These are phyloP conservation scores for Harpegnathos saltator DNA, from an alignment of 1,140 invertebrate species.

Conservation along the genomic window DNA sequence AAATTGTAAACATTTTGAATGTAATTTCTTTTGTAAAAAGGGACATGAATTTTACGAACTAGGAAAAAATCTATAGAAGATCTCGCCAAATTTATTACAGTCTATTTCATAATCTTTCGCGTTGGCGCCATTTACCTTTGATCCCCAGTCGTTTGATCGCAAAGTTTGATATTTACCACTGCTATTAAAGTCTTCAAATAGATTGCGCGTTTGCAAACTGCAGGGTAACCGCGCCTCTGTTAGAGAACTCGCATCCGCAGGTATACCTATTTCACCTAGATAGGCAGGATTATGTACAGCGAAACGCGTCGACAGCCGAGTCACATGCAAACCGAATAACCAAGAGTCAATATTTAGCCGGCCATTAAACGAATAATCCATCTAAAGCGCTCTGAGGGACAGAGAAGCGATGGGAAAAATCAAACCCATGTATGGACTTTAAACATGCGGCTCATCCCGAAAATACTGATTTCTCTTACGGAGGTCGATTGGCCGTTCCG, in stretches of 20 bases:
- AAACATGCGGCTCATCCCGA: slow-evolving; percentile 63
- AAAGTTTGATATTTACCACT: slow-evolving; percentile 29
- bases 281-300: slow-evolving; percentile 60
- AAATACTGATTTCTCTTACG: slow-evolving; percentile 69
- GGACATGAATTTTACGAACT: not conserved
- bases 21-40: not conserved
- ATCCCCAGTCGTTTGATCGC: slow-evolving; percentile 1
- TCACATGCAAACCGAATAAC: slow-evolving; percentile 72
- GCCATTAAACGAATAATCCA: slow-evolving; percentile 76
- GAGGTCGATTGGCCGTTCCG: slow-evolving; percentile 2
- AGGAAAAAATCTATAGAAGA: not conserved
- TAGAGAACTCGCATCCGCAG: slow-evolving; percentile 24
- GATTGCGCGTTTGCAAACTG: slow-evolving; percentile 43
- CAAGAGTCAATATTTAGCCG: slow-evolving; percentile 78
- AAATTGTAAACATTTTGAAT: not conserved
- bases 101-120: slow-evolving; percentile 9
- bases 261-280: slow-evolving; percentile 28
- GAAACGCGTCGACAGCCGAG: slow-evolving; percentile 69
- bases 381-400: slow-evolving; percentile 40
- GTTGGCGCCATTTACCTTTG: not conserved
- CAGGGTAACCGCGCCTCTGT: slow-evolving; percentile 32
- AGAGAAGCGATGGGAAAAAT: slow-evolving; percentile 51
- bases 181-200: slow-evolving; percentile 46
- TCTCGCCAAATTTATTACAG: not conserved
- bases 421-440: slow-evolving; percentile 60